These are phyloP conservation scores for Ischnura elegans DNA, from an alignment of 2,888 invertebrate genomes.

Conservation along the genomic window DNA sequence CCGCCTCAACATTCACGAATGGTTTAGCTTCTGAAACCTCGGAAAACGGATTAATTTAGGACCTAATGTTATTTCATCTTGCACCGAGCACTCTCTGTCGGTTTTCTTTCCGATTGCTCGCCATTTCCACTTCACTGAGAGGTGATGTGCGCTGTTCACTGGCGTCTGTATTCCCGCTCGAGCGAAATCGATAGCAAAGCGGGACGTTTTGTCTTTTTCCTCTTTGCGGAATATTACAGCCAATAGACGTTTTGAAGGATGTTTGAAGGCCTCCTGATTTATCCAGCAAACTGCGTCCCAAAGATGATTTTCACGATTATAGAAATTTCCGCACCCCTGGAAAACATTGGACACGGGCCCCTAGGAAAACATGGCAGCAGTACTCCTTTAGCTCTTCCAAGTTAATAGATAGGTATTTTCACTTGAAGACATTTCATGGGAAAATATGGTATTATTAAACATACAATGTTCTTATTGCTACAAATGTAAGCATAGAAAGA, in stretches of 20 bases:
- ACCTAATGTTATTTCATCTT: background rate
- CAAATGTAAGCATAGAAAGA: too few relatives aligned
- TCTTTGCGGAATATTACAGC: conserved; percentile 14
- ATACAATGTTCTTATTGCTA: too few relatives aligned
- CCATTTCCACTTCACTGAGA: background rate
- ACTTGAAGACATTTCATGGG: too few relatives aligned
- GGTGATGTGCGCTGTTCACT: background rate
- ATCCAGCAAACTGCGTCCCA: too few relatives aligned
- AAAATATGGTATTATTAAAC: too few relatives aligned
- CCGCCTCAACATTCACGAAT: background rate
- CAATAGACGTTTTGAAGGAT: conserved; percentile 51
- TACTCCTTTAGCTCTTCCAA: too few relatives aligned
- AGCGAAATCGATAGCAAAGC: background rate
- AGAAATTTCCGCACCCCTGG: too few relatives aligned
- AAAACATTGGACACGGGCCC: too few relatives aligned
- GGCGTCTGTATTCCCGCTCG: background rate
- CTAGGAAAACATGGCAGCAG: too few relatives aligned
- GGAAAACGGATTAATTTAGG: background rate
- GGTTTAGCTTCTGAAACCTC: background rate
- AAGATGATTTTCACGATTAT: too few relatives aligned
- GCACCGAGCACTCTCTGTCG: background rate
- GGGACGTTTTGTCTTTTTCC: conserved; percentile 24
- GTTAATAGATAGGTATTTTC: too few relatives aligned
- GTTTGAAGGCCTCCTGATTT: too few relatives aligned
- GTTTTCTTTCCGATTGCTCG: background rate